These are phyloP conservation scores for Muntiacus reevesi DNA, from an alignment of 2,113 vertebrate genomes.

Conservation along the genomic window DNA sequence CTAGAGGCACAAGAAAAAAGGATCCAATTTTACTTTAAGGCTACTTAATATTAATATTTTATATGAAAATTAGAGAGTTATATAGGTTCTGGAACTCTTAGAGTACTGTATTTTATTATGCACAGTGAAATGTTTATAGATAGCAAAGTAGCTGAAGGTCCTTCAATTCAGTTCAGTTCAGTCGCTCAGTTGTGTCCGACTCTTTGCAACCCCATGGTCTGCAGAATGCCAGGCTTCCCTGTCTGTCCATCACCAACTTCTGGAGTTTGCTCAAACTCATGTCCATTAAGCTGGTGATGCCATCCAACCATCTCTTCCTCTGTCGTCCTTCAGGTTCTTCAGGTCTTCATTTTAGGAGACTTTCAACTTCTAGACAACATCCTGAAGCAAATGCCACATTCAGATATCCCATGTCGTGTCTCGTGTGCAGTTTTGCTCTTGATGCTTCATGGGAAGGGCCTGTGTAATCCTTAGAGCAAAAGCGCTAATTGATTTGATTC, in stretches of 20 bases:
- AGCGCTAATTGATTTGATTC: background rate
- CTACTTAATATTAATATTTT: constrained; percentile 48
- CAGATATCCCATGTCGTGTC: background rate
- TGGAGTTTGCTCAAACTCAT: background rate
- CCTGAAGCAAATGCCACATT: background rate
- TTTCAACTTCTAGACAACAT: background rate
- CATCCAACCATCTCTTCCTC: background rate
- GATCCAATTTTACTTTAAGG: background rate
- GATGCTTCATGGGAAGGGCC: background rate
- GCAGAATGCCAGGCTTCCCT: background rate
- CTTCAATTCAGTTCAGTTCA: background rate
- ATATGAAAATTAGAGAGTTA: constrained; percentile 2
- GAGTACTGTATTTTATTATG: background rate
- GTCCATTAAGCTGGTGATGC: background rate
- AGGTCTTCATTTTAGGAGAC: background rate
- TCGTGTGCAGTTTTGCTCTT: background rate
- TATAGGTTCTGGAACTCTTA: background rate
- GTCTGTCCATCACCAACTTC: background rate
- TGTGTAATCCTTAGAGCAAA: background rate
- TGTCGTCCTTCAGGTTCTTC: background rate
- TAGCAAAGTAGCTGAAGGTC: background rate
- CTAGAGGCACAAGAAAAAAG: constrained; percentile 30
- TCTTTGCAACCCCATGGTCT: background rate
- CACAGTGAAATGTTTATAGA: background rate
- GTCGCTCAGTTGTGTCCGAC: background rate